Percentiles rank a stretch among this genome's conserved stretches.
Conservation (phyloP, 2,888 invertebrate genomes). For the Nephrotoma flavescens region DNA sequence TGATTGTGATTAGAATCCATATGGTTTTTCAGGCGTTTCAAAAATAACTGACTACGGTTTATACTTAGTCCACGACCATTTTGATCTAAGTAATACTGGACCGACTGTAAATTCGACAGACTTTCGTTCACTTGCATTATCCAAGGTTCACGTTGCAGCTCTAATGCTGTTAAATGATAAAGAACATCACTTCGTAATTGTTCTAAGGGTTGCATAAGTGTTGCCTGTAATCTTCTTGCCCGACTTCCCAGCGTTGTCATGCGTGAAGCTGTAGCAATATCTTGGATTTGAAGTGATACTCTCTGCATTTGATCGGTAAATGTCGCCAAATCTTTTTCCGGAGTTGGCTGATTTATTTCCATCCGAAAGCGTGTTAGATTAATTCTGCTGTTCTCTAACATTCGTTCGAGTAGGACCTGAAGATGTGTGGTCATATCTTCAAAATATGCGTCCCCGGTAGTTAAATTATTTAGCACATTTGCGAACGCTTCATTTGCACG, state of each 20-base stretch:
- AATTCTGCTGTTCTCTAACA: slow-evolving; percentile 29
- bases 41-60: slow-evolving; percentile 38
- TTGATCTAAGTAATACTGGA: slow-evolving; percentile 60
- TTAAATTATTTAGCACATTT: neutral
- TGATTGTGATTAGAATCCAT: slow-evolving; percentile 52
- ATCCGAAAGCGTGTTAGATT: slow-evolving; percentile 29
- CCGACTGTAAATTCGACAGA: slow-evolving; percentile 56
- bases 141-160: slow-evolving; percentile 56
- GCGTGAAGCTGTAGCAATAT: slow-evolving; percentile 53
- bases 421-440: slow-evolving; percentile 28
- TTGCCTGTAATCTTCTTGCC: slow-evolving; percentile 47
- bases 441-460: slow-evolving; percentile 14
- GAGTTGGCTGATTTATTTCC: slow-evolving; percentile 29
- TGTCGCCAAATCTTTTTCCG: slow-evolving; percentile 32
- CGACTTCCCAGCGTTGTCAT: slow-evolving; percentile 52
- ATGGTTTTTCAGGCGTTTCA: slow-evolving; percentile 40
- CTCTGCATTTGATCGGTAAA: slow-evolving; percentile 34
- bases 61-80: slow-evolving; percentile 55
- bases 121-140: slow-evolving; percentile 56
- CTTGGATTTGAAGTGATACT: slow-evolving; percentile 39
- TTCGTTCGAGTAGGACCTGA: slow-evolving; percentile 29
- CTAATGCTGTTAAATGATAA: slow-evolving; percentile 60
- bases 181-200: slow-evolving; percentile 55
- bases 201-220: slow-evolving; percentile 52
- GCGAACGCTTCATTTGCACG: slow-evolving; percentile 15